A percentile compares a stretch with the other conserved stretches of the same genome.
These are phyloP conservation scores for Tangara arthus DNA, from an alignment of 2,797 vertebrate species.

Conservation along the genomic window DNA sequence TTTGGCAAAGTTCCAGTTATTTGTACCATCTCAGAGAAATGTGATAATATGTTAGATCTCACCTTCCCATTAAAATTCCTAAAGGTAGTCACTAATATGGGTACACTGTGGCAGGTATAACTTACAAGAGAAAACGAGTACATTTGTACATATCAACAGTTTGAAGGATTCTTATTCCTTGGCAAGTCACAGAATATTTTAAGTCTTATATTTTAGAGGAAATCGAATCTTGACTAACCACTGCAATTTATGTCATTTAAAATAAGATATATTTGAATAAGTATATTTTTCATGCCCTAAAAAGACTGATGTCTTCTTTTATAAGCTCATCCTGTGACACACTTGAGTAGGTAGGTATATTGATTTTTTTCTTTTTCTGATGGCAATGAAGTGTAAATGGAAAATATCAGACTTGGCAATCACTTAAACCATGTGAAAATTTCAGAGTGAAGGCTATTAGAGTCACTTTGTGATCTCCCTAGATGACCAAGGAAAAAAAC, in stretches of 20 bases:
- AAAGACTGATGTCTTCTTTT: constrained; percentile 85
- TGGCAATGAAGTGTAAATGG: constrained; percentile 86
- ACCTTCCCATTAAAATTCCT: constrained; percentile 68
- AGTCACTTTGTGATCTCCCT: constrained; percentile 84
- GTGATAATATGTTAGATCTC: constrained; percentile 25
- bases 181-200: constrained; percentile 79
- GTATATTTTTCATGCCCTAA: constrained; percentile 84
- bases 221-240: constrained; percentile 83
- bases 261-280: constrained; percentile 85
- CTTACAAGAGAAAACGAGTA: constrained; percentile 75
- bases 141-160: constrained; percentile 80
- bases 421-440: constrained; percentile 85
- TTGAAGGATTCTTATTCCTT: constrained; percentile 78
- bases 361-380: constrained; percentile 86
- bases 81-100: constrained; percentile 64
- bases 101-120: constrained; percentile 61
- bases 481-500: constrained; percentile 82
- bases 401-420: constrained; percentile 86
- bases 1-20: constrained; percentile 26
- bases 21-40: constrained; percentile 37
- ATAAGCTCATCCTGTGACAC: constrained; percentile 84
- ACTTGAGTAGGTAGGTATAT: constrained; percentile 86
- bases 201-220: constrained; percentile 82
- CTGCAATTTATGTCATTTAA: constrained; percentile 85
- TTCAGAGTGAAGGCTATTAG: constrained; percentile 84